phyloP scores from a whole-genome alignment of 2,888 invertebrate species.

The Athalia circularis region DNA sequence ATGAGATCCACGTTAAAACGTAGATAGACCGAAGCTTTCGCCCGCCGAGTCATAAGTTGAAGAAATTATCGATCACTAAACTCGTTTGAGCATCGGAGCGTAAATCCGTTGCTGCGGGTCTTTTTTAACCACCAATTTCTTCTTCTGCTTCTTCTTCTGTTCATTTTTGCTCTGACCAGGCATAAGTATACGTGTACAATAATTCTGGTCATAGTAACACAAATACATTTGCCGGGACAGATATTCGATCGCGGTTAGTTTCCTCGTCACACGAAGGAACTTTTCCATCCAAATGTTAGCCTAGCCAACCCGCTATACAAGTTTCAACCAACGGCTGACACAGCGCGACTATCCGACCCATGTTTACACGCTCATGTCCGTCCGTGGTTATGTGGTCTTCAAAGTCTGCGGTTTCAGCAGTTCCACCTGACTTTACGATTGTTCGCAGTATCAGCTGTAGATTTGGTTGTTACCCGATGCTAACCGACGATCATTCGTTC shows the following conservation, averaged over 20 bases:
- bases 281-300: slow-evolving; percentile 30
- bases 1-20: neutral
- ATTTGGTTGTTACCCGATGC: slow-evolving; percentile 15
- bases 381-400: slow-evolving; percentile 39
- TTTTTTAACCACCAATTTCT: neutral
- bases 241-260: neutral
- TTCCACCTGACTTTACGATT: slow-evolving; percentile 47
- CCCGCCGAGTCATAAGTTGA: neutral
- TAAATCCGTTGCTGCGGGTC: neutral
- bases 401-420: slow-evolving; percentile 46
- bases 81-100: neutral
- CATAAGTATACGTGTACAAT: neutral
- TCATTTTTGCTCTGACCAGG: neutral
- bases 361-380: slow-evolving; percentile 41
- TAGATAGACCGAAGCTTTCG: neutral
- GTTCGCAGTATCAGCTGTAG: slow-evolving; percentile 30
- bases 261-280: neutral
- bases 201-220: no score
- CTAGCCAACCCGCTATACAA: neutral
- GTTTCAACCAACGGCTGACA: slow-evolving; percentile 15
- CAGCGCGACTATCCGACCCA: slow-evolving; percentile 12
- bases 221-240: neutral
- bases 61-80: neutral
- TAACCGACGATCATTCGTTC: neutral
- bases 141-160: neutral